These are phyloP conservation scores for Bombyx mandarina DNA, from an alignment of 1,140 invertebrate genomes.

Conservation along the genomic window DNA sequence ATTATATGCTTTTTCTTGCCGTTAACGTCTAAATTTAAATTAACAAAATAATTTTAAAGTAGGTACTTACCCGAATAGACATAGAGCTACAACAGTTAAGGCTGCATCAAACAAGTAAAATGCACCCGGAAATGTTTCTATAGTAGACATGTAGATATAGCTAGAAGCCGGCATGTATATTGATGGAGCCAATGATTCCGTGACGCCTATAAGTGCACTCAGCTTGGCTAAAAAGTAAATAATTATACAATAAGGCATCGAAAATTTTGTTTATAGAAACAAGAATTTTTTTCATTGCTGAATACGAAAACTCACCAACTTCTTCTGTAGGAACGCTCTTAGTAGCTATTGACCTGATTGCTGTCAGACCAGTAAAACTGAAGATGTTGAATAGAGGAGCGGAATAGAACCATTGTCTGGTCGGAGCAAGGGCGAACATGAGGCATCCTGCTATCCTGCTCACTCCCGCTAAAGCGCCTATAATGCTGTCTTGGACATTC, in stretches of 20 bases:
- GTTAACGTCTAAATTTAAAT: too few relatives aligned
- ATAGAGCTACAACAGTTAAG: slow-evolving; percentile 52
- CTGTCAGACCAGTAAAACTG: slow-evolving; percentile 69
- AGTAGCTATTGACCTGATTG: slow-evolving; percentile 71
- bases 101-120: slow-evolving; percentile 69
- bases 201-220: slow-evolving; percentile 71
- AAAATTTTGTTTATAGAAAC: too few relatives aligned
- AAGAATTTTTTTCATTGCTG: too few relatives aligned
- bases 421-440: slow-evolving; percentile 60
- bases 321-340: slow-evolving; percentile 72
- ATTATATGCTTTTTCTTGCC: too few relatives aligned
- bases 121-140: slow-evolving; percentile 64
- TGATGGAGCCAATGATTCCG: slow-evolving; percentile 70
- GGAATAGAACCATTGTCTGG: slow-evolving; percentile 53
- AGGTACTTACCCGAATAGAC: slow-evolving; percentile 54
- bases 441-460: slow-evolving; percentile 69
- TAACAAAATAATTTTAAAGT: neutral
- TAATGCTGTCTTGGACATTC: slow-evolving; percentile 58
- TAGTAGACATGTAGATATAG: slow-evolving; percentile 67
- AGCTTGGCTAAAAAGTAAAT: slow-evolving; percentile 65
- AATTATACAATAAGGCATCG: neutral
- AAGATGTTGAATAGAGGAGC: slow-evolving; percentile 72
- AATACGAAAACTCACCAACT: slow-evolving; percentile 41
- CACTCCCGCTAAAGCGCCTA: slow-evolving; percentile 55
- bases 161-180: slow-evolving; percentile 71